phyloP scores from a whole-genome alignment of 1,140 invertebrate genomes.

The Euura saliciscinereae region DNA sequence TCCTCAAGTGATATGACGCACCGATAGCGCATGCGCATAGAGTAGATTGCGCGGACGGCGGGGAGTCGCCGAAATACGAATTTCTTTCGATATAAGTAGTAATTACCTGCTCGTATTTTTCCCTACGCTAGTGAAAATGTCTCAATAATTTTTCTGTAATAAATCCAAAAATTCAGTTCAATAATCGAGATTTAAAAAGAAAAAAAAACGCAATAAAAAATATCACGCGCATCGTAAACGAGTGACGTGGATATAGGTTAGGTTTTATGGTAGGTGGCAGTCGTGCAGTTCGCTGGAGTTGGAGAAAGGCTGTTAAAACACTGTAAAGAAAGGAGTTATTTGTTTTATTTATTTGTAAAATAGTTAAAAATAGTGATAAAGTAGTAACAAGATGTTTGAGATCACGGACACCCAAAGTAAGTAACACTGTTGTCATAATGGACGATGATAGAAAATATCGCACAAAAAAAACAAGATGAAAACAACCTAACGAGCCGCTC shows the following conservation, averaged over 20 bases:
- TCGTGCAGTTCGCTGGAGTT: constrained; percentile 24
- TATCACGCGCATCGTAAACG: constrained; percentile 14
- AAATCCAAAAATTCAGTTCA: no score
- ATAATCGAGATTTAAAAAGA: no score
- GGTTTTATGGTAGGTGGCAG: constrained; percentile 25
- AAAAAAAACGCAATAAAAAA: no score
- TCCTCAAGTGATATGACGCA: no score
- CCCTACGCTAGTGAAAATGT: no score
- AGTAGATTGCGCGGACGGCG: no score
- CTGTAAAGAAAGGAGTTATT: constrained; percentile 8
- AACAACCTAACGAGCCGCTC: neutral
- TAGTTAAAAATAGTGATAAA: neutral
- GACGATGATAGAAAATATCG: constrained; percentile 15
- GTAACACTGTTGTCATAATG: constrained; percentile 40
- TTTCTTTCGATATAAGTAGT: no score
- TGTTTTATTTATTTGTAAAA: constrained; percentile 10
- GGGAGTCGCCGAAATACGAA: no score
- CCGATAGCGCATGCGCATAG: no score
- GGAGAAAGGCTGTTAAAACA: no score
- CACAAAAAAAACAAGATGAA: constrained; percentile 9
- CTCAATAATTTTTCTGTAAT: no score
- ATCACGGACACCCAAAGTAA: constrained; percentile 76
- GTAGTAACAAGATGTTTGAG: constrained; percentile 67
- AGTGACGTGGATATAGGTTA: constrained; percentile 60
- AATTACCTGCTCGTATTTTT: no score